Base-by-base conservation (phyloP, 2,113 vertebrate species). In the Dascyllus trimaculatus region DNA sequence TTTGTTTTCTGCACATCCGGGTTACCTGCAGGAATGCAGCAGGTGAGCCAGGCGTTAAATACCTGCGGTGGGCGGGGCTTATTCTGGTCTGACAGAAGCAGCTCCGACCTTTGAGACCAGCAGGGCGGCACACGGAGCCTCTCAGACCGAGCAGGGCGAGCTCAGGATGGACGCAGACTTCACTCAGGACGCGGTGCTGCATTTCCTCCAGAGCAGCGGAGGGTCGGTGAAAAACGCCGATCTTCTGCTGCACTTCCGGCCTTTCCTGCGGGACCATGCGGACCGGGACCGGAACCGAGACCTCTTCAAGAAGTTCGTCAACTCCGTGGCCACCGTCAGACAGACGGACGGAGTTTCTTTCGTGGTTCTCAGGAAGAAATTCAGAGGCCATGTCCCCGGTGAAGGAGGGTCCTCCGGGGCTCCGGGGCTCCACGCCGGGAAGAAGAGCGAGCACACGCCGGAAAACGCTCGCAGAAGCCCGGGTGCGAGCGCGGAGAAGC, bases 291-390 rank as follows among this genome's bases (percentile, higher is more conserved):
- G 81, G 45, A 96, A 96, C 91, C 94, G 98, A 17, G 96, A 98
- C 32, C 88, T 89, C 35, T 99, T 99, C 83, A 99, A 99, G 79
- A 94, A 88, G 85, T 97, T 95, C 26, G 96, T 99, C 51, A 99
- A 99, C 89, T 90, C 96, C 0, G 87, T 99, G 88, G 98, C 98
- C 13, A 95, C 95, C 26, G 97, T 98, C 62, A 92, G 63, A 46
- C 95, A 94, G 85, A 88, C 94, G 68, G 92, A 91, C 35, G 94
- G 93, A 13, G 88, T 79, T 2, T 91, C 95, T 64, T 90, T 88
- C 58, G 95, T 99, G 49, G 89, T 96, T 21, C 94, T 98, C 40
- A 93, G 90, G 86, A 96, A 85, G 80, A 95, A 93, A 66, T 97
- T 95, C 89, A 75, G 84, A 45, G 93, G 93, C 26, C 19, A 76